phyloP scores from a whole-genome alignment of 2,888 invertebrate genomes.

The Cylindroiulus punctatus region DNA sequence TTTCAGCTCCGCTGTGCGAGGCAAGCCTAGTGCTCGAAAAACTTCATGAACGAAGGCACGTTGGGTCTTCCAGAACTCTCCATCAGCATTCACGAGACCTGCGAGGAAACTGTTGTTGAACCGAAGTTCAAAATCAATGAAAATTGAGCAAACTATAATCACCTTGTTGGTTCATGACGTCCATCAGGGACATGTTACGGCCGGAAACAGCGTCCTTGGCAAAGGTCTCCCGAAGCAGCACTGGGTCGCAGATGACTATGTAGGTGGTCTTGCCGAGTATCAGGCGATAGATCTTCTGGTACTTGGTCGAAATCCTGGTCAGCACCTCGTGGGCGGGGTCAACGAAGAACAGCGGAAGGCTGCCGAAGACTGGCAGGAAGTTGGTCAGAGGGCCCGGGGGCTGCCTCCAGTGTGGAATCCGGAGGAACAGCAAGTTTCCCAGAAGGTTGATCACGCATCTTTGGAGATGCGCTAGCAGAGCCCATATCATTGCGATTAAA shows the following conservation, averaged over 20 bases:
- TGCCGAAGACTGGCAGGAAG: neutral
- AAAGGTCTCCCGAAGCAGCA: neutral
- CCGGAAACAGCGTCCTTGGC: neutral
- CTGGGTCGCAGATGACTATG: neutral
- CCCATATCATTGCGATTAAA: neutral
- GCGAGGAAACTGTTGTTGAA: neutral
- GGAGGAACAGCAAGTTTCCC: neutral
- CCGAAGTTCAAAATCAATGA: neutral
- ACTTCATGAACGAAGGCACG: neutral
- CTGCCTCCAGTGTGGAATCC: neutral
- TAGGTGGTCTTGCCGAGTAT: neutral
- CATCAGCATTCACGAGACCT: neutral
- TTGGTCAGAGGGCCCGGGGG: neutral
- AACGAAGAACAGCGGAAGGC: conserved; percentile 64
- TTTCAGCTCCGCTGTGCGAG: neutral
- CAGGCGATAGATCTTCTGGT: neutral
- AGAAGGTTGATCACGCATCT: neutral
- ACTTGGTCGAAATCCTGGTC: neutral
- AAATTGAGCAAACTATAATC: neutral
- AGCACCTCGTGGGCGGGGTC: neutral
- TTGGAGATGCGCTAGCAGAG: neutral
- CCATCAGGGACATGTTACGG: neutral
- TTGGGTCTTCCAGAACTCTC: neutral
- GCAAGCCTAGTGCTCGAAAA: neutral
- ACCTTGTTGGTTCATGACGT: neutral